Conservation (phyloP, 2,113 vertebrate genomes). For the human region DNA sequence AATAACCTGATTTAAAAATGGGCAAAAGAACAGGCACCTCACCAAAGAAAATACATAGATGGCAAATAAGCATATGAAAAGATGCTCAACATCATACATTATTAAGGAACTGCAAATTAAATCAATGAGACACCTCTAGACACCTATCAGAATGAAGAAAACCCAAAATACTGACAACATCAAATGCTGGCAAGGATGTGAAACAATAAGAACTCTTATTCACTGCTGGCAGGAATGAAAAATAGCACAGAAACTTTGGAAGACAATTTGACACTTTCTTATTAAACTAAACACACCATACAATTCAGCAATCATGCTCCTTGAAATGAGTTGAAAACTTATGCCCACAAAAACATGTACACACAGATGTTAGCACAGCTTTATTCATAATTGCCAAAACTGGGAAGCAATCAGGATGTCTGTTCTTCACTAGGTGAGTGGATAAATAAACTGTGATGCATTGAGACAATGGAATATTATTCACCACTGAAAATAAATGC, state of each 20-base stretch:
- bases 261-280: neutral
- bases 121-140: neutral
- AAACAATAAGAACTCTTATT: neutral
- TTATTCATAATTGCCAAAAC: neutral
- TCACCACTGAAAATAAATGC: neutral
- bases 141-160: neutral
- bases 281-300: neutral
- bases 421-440: neutral
- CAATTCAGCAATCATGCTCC: neutral
- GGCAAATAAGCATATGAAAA: neutral
- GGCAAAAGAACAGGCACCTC: neutral
- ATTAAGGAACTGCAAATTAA: neutral
- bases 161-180: neutral
- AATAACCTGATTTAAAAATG: neutral
- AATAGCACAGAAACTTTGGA: neutral
- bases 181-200: neutral
- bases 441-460: neutral
- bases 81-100: neutral
- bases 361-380: neutral
- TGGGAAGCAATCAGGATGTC: neutral
- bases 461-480: neutral
- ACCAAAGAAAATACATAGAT: neutral
- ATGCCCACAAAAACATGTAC: neutral
- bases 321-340: neutral
- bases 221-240: neutral